A percentile compares a stretch with the other conserved stretches of the same genome.
Evolutionary conservation across 2,113 vertebrate genomes (phyloP).

Genomic region (Trochalopteron elliotii): DNA sequence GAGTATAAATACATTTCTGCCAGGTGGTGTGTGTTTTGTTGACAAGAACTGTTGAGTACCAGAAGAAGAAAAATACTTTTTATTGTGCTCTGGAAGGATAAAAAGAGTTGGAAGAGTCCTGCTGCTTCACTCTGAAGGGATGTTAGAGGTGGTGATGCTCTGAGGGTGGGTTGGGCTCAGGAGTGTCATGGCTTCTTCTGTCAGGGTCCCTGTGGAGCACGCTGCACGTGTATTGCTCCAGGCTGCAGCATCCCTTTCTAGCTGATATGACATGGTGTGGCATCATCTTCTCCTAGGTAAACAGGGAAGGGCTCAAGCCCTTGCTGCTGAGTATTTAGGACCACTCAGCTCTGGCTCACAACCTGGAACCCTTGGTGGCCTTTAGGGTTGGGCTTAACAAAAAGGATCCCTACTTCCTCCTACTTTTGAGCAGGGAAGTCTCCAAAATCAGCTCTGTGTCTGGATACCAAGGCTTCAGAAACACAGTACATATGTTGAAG

Average conservation of each 20-base stretch:
- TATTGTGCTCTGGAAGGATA: background rate
- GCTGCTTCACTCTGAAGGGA: background rate
- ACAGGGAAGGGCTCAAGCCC: background rate
- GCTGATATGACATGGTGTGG: background rate
- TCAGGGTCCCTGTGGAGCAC: background rate
- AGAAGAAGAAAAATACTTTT: background rate
- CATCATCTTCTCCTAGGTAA: background rate
- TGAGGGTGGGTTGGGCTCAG: background rate
- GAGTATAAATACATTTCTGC: background rate
- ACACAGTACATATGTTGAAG: background rate
- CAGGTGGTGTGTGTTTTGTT: background rate
- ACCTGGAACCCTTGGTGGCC: background rate
- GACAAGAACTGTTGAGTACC: background rate
- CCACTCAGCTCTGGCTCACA: background rate
- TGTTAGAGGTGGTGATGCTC: background rate
- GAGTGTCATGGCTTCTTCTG: background rate
- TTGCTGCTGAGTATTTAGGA: background rate
- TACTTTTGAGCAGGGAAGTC: background rate
- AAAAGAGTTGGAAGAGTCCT: background rate
- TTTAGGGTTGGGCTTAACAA: background rate
- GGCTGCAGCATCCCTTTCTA: background rate
- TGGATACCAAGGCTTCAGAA: background rate
- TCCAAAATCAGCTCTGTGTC: background rate
- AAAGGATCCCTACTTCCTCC: background rate
- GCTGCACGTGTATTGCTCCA: rapidly evolving